Evolutionary conservation across 2,113 vertebrate genomes (phyloP).

Genomic region (Nyctereutes procyonoides): DNA sequence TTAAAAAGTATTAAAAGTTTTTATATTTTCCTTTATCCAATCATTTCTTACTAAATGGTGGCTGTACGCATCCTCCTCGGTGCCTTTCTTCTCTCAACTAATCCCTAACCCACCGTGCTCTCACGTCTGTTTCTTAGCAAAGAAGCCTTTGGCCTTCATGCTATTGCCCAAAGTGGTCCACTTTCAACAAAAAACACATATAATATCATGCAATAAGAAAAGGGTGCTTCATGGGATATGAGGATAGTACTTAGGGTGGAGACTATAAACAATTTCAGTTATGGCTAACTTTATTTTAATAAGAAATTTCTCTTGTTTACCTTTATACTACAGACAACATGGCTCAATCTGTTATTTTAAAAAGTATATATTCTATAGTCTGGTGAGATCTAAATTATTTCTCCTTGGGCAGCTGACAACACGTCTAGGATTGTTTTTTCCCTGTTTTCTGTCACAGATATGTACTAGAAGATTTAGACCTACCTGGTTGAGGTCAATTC

Average conservation of each 20-base stretch:
- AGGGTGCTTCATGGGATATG: background rate
- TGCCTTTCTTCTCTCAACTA: background rate
- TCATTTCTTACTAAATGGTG: background rate
- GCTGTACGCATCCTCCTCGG: background rate
- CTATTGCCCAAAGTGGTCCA: fast-evolving
- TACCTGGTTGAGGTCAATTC: background rate
- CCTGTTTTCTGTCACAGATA: too few relatives aligned
- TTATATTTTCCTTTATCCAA: background rate
- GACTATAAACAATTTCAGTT: constrained; percentile 46
- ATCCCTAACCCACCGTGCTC: background rate
- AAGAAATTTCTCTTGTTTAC: background rate
- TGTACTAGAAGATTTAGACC: background rate
- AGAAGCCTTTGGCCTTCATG: background rate
- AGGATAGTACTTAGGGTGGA: background rate
- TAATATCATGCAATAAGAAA: background rate
- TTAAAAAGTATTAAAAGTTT: background rate
- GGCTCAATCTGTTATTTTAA: background rate
- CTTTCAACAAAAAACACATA: background rate
- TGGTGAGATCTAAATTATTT: background rate
- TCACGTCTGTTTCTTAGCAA: fast-evolving
- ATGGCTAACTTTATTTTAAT: background rate
- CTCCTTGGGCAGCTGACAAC: background rate
- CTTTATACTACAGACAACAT: background rate
- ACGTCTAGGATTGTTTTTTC: background rate
- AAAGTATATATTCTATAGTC: background rate